A percentile compares a stretch with the other conserved stretches of the same genome.
These are phyloP conservation scores for Pardalotus punctatus DNA, from an alignment of 2,113 vertebrate genomes.

Conservation along the genomic window DNA sequence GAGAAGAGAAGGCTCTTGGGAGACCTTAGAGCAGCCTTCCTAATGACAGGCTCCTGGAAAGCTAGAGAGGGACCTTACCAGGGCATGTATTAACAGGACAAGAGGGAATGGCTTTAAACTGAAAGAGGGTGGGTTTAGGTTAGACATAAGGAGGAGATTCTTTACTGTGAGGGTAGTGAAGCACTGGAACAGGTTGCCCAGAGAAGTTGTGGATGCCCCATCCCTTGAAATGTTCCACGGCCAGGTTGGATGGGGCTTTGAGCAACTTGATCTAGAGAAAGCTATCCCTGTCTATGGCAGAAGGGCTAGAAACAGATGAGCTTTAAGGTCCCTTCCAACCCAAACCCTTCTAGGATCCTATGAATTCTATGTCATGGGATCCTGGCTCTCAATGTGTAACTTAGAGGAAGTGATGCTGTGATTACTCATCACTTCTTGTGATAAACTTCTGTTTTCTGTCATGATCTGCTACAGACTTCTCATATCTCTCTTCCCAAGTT, in stretches of 20 bases:
- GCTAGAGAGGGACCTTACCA: background rate
- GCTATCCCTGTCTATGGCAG: background rate
- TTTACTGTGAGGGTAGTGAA: background rate
- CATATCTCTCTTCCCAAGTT: background rate
- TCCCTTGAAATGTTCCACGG: background rate
- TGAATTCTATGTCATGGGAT: background rate
- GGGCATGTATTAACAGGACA: background rate
- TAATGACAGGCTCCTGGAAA: background rate
- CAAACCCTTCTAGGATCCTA: background rate
- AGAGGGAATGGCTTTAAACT: background rate
- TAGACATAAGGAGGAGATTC: background rate
- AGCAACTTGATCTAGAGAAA: background rate
- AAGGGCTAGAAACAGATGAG: background rate
- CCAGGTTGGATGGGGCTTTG: background rate
- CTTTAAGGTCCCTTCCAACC: background rate
- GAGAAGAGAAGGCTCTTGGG: background rate
- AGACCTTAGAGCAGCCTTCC: background rate
- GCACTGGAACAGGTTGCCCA: background rate
- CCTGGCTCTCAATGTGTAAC: background rate
- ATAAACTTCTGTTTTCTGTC: background rate
- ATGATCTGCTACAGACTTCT: background rate
- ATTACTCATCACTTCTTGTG: background rate
- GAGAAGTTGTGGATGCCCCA: background rate
- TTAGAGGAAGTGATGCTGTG: background rate
- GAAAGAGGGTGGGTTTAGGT: background rate